Evolutionary conservation across 2,113 vertebrate genomes (phyloP).

Genomic region (Diadophis punctatus): DNA sequence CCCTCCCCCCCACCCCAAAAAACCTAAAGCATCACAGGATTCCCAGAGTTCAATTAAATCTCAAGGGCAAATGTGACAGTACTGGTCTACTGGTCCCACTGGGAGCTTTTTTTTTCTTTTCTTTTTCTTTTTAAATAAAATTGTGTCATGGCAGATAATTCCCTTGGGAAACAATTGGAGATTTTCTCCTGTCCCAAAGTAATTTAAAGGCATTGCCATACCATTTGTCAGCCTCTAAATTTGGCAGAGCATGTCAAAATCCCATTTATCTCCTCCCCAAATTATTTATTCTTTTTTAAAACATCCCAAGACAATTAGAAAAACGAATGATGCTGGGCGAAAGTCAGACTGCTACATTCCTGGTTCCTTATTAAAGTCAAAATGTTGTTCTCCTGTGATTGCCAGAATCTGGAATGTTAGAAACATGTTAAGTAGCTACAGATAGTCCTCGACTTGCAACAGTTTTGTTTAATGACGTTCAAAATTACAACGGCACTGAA

Average conservation of each 20-base stretch:
- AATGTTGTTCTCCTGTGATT: not conserved
- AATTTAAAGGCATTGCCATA: not conserved
- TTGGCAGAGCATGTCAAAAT: not conserved
- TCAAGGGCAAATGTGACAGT: not conserved
- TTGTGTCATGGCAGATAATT: not conserved
- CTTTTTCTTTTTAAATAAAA: not conserved
- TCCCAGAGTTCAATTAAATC: not conserved
- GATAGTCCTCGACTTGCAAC: not conserved
- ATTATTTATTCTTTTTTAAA: not conserved
- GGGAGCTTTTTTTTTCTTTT: not conserved
- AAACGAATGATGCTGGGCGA: not conserved
- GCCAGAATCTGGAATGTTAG: not conserved
- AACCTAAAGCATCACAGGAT: not conserved
- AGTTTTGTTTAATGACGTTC: not conserved
- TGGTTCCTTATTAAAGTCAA: not conserved
- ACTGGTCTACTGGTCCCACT: not conserved
- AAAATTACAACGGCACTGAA: not conserved
- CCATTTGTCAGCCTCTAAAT: not conserved
- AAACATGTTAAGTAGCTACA: not conserved
- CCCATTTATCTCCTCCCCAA: not conserved
- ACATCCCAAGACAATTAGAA: not conserved
- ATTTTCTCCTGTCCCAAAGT: not conserved
- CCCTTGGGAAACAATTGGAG: not conserved
- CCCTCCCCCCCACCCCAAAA: not conserved
- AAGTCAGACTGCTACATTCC: not conserved